These are phyloP conservation scores for Babylonia areolata DNA, from an alignment of 1,140 invertebrate species.

Conservation along the genomic window DNA sequence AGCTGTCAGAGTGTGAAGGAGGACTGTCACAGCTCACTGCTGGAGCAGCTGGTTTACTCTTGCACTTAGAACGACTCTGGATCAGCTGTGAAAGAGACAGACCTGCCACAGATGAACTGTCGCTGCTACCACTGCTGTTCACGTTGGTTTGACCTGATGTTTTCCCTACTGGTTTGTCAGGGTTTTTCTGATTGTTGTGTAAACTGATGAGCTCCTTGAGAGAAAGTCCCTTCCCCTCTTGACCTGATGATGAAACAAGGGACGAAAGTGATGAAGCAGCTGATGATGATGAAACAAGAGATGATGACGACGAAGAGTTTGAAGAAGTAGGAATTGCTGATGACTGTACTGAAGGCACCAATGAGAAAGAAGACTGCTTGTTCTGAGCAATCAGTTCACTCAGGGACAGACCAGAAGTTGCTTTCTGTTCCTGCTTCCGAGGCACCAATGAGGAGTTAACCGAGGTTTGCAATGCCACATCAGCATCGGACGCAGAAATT, in stretches of 20 bases:
- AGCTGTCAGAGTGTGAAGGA: neutral
- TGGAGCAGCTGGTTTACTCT: neutral
- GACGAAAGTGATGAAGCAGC: neutral
- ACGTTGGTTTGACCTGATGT: neutral
- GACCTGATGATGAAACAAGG: neutral
- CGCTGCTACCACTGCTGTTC: neutral
- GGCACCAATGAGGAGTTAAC: neutral
- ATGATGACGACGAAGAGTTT: neutral
- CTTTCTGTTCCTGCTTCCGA: neutral
- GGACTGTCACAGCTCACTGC: neutral
- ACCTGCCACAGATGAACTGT: neutral
- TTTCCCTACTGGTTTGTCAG: neutral
- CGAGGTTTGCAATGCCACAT: too few species aligned
- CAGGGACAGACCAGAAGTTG: neutral
- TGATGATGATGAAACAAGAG: neutral
- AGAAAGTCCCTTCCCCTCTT: neutral
- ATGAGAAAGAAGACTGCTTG: neutral
- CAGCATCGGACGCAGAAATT: too few species aligned
- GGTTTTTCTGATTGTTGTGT: neutral
- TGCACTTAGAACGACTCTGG: neutral
- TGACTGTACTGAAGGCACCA: neutral
- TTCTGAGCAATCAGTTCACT: conserved; percentile 18
- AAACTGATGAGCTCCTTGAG: neutral
- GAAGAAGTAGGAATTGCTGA: neutral
- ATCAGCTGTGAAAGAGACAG: conserved; percentile 22